Evolutionary conservation across 2,888 invertebrate genomes (phyloP).

Genomic region (Tortricodes alternella): DNA sequence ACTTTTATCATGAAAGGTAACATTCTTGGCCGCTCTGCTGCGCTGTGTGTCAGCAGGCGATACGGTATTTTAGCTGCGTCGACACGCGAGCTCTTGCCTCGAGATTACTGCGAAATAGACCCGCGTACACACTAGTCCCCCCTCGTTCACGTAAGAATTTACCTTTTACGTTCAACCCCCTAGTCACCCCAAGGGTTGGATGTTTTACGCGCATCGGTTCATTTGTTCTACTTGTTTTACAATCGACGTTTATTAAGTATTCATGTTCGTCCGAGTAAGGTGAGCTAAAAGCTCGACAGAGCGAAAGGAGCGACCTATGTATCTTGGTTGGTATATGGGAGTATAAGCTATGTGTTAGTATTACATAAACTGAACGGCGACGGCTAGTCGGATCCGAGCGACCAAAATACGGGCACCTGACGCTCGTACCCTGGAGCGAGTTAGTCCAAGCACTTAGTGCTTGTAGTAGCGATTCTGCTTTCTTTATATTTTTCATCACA

Average conservation of each 20-base stretch:
- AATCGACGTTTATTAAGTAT: conserved; percentile 28
- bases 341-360: conserved; percentile 51
- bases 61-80: conserved; percentile 66
- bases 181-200: conserved; percentile 12
- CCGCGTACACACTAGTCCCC: conserved; percentile 40
- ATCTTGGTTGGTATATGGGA: conserved; percentile 4
- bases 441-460: conserved; percentile 19
- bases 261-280: conserved; percentile 25
- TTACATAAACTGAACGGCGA: conserved; percentile 74
- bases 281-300: conserved; percentile 29
- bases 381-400: conserved; percentile 68
- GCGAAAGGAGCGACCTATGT: conserved; percentile 29
- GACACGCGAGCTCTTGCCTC: conserved; percentile 60
- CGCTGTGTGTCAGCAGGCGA: conserved; percentile 42
- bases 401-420: conserved; percentile 81
- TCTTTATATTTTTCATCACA: too few relatives aligned
- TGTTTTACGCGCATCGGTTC: conserved; percentile 27
- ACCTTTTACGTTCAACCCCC: conserved; percentile 30
- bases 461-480: neutral
- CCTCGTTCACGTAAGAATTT: conserved; percentile 34
- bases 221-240: conserved; percentile 26
- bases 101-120: conserved; percentile 58
- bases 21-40: neutral
- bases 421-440: conserved; percentile 58
- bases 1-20: neutral